Conservation (phyloP, 2,888 invertebrate genomes). For the Coleophora flavipennella region DNA sequence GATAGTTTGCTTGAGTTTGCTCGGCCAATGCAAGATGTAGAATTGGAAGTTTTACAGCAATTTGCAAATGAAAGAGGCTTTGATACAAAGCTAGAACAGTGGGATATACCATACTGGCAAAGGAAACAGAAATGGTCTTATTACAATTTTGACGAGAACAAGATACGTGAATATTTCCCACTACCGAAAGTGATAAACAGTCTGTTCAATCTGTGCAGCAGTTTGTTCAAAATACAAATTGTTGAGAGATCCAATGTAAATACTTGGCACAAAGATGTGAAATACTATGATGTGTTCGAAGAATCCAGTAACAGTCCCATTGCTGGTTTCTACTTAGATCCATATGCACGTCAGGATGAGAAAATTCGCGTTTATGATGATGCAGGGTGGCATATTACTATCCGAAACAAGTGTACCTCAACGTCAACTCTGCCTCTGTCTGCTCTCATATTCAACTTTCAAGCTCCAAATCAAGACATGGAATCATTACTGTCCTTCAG, state of each 20-base stretch:
- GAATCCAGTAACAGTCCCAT: conserved; percentile 75
- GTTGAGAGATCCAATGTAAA: conserved; percentile 76
- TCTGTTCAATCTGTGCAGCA: conserved; percentile 81
- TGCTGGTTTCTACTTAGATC: conserved; percentile 90
- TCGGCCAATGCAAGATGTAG: conserved; percentile 81
- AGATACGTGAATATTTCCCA: conserved; percentile 86
- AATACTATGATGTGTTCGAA: conserved; percentile 86
- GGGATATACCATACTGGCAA: conserved; percentile 92
- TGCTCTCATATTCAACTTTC: conserved; percentile 88
- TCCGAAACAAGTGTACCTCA: conserved; percentile 79
- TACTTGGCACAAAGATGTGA: conserved; percentile 90
- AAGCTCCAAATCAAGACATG: conserved; percentile 73
- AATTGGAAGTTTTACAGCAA: conserved; percentile 78
- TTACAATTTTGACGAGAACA: conserved; percentile 79
- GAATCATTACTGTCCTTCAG: conserved; percentile 82
- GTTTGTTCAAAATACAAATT: conserved; percentile 84
- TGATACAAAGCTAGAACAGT: conserved; percentile 77
- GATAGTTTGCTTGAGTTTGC: conserved; percentile 78
- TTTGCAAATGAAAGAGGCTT: conserved; percentile 85
- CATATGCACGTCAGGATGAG: conserved; percentile 78
- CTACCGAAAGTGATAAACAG: conserved; percentile 84
- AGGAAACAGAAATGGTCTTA: conserved; percentile 79
- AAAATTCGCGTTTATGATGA: conserved; percentile 74
- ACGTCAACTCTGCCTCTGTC: conserved; percentile 80
- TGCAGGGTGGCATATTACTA: conserved; percentile 84